These are phyloP conservation scores for Aurelia coerulea DNA, from an alignment of 30 jellyfish, hydroid and myxozoan genomes.

Conservation along the genomic window DNA sequence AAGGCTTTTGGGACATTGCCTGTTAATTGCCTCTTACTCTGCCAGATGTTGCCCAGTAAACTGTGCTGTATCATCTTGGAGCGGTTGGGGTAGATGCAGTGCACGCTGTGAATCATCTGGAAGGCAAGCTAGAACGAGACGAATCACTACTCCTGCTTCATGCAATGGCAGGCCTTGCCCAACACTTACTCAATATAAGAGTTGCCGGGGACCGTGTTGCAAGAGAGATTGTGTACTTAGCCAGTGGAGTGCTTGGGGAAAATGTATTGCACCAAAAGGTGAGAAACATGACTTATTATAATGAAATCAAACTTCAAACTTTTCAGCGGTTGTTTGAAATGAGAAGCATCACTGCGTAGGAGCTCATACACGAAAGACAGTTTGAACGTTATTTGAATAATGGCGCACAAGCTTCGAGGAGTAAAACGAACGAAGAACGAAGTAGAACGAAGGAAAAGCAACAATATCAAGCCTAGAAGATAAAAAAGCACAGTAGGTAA, in stretches of 20 bases:
- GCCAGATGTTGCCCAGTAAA: background rate
- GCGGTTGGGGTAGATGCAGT: conserved; percentile 8
- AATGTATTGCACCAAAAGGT: background rate
- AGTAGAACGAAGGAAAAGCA: no score
- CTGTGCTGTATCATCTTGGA: conserved; percentile 15
- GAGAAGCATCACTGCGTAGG: no score
- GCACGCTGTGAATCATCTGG: conserved; percentile 18
- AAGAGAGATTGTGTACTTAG: conserved; percentile 1
- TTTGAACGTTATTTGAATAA: no score
- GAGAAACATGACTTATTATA: no score
- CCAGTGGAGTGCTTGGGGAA: conserved; percentile 31
- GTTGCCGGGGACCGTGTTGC: conserved; percentile 12
- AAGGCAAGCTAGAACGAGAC: conserved; percentile 5
- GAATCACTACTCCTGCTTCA: background rate
- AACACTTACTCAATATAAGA: conserved; percentile 1
- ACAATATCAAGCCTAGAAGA: no score
- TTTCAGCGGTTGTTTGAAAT: no score
- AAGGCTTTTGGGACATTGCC: no score
- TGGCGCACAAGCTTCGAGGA: no score
- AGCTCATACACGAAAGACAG: no score
- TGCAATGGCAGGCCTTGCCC: conserved; percentile 31
- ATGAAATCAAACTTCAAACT: no score
- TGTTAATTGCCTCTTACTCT: background rate
- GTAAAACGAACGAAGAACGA: no score
- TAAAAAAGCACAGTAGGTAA: no score